phyloP scores from a whole-genome alignment of 30 jellyfish, hydroid and myxozoan genomes.

The Hydractinia symbiolongicarpus region DNA sequence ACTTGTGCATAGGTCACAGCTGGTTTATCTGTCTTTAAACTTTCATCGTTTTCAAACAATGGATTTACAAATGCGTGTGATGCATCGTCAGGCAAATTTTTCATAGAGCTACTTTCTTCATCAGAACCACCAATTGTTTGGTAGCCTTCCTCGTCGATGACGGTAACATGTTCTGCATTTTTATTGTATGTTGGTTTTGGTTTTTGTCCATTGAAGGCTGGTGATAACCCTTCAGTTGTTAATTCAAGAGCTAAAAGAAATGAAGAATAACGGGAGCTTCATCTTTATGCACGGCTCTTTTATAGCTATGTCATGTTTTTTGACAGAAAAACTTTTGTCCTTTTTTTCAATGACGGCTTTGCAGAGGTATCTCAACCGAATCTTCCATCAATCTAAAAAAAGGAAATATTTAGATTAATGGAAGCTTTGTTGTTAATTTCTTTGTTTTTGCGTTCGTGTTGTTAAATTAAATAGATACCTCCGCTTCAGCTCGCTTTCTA shows the following conservation, averaged over 20 bases:
- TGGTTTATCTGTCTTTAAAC: neutral
- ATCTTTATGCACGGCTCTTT: no score
- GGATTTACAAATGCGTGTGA: slow-evolving; percentile 2
- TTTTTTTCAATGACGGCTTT: no score
- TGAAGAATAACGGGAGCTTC: neutral
- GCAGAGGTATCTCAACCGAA: neutral
- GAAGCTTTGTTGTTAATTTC: neutral
- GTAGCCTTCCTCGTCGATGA: neutral
- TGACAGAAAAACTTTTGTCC: no score
- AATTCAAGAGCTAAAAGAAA: slow-evolving; percentile 6
- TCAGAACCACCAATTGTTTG: slow-evolving; percentile 3
- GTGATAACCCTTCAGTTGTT: neutral
- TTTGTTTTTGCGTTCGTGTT: neutral
- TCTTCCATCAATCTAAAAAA: slow-evolving; percentile 19
- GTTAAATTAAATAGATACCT: slow-evolving; percentile 1
- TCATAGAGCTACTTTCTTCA: neutral
- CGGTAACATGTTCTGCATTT: neutral
- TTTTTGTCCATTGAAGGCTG: neutral
- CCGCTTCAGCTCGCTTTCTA: neutral
- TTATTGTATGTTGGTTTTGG: neutral
- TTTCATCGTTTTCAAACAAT: slow-evolving; percentile 7
- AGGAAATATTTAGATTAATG: slow-evolving; percentile 7
- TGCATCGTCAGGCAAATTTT: neutral
- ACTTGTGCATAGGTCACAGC: slow-evolving; percentile 10
- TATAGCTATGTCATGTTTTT: no score